Evolutionary conservation across 2,797 vertebrate species (phyloP).

Genomic region (Spondyliosoma cantharus): DNA sequence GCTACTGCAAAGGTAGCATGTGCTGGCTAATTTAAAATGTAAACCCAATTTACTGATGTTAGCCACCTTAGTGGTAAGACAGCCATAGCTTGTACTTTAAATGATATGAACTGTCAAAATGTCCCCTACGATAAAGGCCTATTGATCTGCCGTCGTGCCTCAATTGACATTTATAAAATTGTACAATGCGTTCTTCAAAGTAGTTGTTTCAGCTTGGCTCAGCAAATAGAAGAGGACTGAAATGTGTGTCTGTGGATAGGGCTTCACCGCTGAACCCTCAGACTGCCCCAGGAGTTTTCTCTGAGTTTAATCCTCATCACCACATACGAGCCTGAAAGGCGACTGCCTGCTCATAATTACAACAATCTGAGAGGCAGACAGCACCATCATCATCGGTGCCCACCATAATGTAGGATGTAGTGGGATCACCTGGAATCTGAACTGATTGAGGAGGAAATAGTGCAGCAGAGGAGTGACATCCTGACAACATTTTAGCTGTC

Average conservation of each 20-base stretch:
- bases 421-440: background rate
- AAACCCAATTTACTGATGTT: background rate
- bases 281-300: slow-evolving; percentile 29
- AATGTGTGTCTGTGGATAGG: slow-evolving; percentile 16
- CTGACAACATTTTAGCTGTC: background rate
- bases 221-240: background rate
- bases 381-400: background rate
- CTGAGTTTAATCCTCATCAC: slow-evolving; percentile 9
- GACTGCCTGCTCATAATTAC: slow-evolving; percentile 7
- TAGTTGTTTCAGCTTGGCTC: background rate
- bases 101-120: background rate
- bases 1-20: background rate
- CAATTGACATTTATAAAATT: background rate
- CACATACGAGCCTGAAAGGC: background rate
- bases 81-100: background rate
- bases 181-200: no score
- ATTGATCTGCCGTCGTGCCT: background rate
- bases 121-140: background rate
- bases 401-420: background rate
- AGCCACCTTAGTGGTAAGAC: background rate
- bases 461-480: background rate
- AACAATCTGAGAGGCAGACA: background rate
- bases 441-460: background rate
- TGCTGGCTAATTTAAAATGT: background rate
- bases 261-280: slow-evolving; percentile 17